A percentile compares a stretch with the other conserved stretches of the same genome.
Evolutionary conservation across 1,140 invertebrate genomes (phyloP).

Genomic region (Philopotamus ludificatus): DNA sequence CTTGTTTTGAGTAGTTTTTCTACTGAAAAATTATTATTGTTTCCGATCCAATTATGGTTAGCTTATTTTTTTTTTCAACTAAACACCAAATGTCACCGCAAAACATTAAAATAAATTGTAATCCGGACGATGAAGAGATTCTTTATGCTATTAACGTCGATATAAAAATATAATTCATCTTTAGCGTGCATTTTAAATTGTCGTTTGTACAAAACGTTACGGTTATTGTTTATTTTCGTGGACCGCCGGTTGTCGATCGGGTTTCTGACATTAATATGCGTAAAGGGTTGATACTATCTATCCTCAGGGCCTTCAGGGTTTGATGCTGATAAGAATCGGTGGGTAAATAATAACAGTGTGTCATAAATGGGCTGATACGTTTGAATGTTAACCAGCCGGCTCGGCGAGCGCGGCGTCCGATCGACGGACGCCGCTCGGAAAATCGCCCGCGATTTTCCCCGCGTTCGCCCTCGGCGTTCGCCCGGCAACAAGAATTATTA

Average conservation of each 20-base stretch:
- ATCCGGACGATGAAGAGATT: too few relatives aligned
- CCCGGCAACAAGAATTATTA: background rate
- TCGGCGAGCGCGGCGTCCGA: background rate
- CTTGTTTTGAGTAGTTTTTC: too few relatives aligned
- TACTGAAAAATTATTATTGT: too few relatives aligned
- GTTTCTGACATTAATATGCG: too few relatives aligned
- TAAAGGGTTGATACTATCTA: too few relatives aligned
- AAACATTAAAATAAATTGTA: background rate
- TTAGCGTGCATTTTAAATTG: too few relatives aligned
- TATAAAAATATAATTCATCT: too few relatives aligned
- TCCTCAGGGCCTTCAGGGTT: background rate
- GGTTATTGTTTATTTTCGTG: too few relatives aligned
- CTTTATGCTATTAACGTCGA: too few relatives aligned
- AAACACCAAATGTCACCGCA: background rate
- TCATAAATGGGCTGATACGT: background rate
- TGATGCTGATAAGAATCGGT: background rate
- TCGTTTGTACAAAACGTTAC: too few relatives aligned
- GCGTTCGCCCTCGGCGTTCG: background rate
- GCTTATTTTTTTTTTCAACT: background rate
- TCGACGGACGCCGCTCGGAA: background rate
- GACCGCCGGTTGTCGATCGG: too few relatives aligned
- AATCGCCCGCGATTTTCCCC: background rate
- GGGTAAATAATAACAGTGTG: background rate
- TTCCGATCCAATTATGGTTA: too few relatives aligned
- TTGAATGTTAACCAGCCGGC: background rate